These are phyloP conservation scores for Galendromus occidentalis DNA, from an alignment of 1,140 invertebrate species.

Conservation along the genomic window DNA sequence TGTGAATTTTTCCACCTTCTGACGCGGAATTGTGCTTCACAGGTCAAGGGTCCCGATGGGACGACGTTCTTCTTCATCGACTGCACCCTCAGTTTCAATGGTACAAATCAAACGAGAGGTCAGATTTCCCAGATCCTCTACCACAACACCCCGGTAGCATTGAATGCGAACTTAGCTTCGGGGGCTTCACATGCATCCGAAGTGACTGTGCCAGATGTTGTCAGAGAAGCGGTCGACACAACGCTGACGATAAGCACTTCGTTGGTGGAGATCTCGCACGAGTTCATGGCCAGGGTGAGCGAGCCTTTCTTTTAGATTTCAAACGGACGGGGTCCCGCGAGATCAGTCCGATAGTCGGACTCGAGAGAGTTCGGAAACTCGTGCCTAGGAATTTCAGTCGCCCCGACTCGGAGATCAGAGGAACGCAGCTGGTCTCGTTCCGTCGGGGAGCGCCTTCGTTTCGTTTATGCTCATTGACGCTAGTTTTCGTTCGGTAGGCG, in stretches of 20 bases:
- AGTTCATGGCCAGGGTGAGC: background rate
- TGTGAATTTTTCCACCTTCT: too few relatives aligned
- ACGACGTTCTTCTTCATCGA: slow-evolving; percentile 75
- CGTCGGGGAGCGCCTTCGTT: too few relatives aligned
- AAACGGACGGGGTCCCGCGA: too few relatives aligned
- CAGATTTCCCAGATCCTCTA: slow-evolving; percentile 88
- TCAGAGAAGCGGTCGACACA: background rate
- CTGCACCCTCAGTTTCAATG: slow-evolving; percentile 80
- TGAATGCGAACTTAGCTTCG: background rate
- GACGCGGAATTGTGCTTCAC: slow-evolving; percentile 18
- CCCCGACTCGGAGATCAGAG: too few relatives aligned
- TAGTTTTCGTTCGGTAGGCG: background rate
- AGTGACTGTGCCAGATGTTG: background rate
- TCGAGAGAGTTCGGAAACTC: too few relatives aligned
- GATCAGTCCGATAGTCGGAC: too few relatives aligned
- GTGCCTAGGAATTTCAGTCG: too few relatives aligned
- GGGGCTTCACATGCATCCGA: background rate
- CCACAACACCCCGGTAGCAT: slow-evolving; percentile 40
- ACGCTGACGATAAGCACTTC: background rate
- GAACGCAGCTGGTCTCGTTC: too few relatives aligned
- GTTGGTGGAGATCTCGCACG: background rate
- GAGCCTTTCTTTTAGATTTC: too few relatives aligned
- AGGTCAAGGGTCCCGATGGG: slow-evolving; percentile 74
- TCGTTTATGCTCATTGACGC: too few relatives aligned
- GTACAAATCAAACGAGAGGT: slow-evolving; percentile 73